A percentile compares a stretch with the other conserved stretches of the same genome.
Conservation (phyloP, 2,113 vertebrate genomes). For the Pachypanchax playfairii region DNA sequence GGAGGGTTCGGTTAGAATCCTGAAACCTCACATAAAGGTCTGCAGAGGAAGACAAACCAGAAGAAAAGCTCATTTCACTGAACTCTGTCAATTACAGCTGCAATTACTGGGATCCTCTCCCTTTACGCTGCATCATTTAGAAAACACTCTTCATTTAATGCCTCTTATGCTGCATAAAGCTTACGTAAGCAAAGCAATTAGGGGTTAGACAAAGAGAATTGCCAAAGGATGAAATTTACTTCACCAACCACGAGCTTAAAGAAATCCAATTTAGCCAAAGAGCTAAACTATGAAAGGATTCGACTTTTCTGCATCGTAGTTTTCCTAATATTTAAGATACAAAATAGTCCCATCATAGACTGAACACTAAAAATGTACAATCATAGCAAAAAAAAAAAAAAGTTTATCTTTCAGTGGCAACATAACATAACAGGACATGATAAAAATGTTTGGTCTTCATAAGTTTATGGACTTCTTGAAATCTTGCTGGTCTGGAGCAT, state of each 20-base stretch:
- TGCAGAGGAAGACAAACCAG: constrained; percentile 36
- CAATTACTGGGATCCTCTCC: constrained; percentile 46
- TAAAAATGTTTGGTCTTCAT: too few species aligned
- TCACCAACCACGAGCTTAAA: constrained; percentile 34
- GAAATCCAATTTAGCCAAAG: constrained; percentile 43
- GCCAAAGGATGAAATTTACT: constrained; percentile 55
- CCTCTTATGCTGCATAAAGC: constrained; percentile 43
- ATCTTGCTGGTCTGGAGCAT: too few species aligned
- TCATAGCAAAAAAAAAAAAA: too few species aligned
- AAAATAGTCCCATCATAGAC: too few species aligned
- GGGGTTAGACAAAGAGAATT: constrained; percentile 44
- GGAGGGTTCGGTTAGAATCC: constrained; percentile 29
- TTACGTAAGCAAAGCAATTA: constrained; percentile 44
- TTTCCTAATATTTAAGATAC: not conserved
- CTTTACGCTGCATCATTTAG: constrained; percentile 40
- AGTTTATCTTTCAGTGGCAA: too few species aligned
- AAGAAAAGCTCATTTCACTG: constrained; percentile 51
- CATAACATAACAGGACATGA: too few species aligned
- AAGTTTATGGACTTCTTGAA: too few species aligned
- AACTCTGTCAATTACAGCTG: constrained; percentile 66
- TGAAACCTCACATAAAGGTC: constrained; percentile 51
- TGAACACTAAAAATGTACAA: too few species aligned
- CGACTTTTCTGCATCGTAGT: constrained; percentile 28
- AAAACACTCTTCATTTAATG: constrained; percentile 33
- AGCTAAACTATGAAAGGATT: too few species aligned